These are phyloP conservation scores for Platycheirus rosarum DNA, from an alignment of 2,888 invertebrate species.

Conservation along the genomic window DNA sequence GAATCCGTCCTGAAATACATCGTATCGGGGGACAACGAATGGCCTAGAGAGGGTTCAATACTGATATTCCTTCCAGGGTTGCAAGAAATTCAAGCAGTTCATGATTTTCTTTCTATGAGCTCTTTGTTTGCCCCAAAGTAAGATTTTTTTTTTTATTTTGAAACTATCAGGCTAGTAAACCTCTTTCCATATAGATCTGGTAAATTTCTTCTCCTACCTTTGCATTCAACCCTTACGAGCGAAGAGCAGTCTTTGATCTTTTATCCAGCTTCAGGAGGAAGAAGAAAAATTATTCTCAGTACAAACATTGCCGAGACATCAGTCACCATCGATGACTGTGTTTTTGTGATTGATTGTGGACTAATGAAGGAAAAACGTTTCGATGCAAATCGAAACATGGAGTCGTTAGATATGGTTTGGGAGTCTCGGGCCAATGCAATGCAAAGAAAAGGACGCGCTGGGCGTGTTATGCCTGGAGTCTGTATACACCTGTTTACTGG, in stretches of 20 bases:
- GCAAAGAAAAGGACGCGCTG: constrained; percentile 95
- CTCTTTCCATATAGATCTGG: constrained; percentile 83
- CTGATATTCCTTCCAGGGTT: constrained; percentile 91
- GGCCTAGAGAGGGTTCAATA: constrained; percentile 86
- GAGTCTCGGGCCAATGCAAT: constrained; percentile 94
- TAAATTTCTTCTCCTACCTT: constrained; percentile 89
- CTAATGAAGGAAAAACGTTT: constrained; percentile 93
- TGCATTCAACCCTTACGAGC: constrained; percentile 93
- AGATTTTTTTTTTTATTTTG: neutral
- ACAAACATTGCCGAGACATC: constrained; percentile 98
- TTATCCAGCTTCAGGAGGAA: constrained; percentile 87
- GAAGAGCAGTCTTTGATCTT: constrained; percentile 91
- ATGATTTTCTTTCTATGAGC: constrained; percentile 87
- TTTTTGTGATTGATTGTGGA: constrained; percentile 96
- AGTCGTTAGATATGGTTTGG: constrained; percentile 93
- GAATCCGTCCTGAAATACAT: constrained; percentile 88
- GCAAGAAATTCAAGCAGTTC: constrained; percentile 89
- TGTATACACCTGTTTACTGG: constrained; percentile 92
- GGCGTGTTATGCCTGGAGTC: constrained; percentile 94
- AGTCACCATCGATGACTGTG: constrained; percentile 97
- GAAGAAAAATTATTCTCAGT: constrained; percentile 93
- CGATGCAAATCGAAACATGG: constrained; percentile 91
- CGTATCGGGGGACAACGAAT: constrained; percentile 86
- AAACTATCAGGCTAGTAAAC: neutral
- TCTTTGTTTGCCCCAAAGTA: constrained; percentile 86